Evolutionary conservation across 2,888 invertebrate species (phyloP), one percentile per base, ranked within the genome.

Genomic region (Cheilosia pagana): DNA sequence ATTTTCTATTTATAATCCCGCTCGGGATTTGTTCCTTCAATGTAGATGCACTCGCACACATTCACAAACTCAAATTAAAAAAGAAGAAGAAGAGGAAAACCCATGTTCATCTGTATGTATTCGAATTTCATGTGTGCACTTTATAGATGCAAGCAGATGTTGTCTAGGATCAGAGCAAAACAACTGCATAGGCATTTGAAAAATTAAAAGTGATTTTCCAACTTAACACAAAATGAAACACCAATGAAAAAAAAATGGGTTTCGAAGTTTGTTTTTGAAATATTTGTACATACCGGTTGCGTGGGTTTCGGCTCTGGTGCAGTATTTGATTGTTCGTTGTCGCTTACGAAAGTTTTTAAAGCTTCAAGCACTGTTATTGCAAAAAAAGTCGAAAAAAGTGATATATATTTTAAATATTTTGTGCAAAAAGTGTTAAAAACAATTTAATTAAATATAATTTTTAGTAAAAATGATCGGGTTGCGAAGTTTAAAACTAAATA

Each of bases 171-270:
- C 71, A 81, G 55, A 65, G 50, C 45, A 81, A 59, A 71, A 68
- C 85, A 76, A 85, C 65, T 76, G 85, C 67, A 85, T 57, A 81
- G 81, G 85, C 81, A 85, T 85, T 78, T 68, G 50, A 48, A 48
- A 62, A 70, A 50, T 28, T 10, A 59, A 81, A 74, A 70, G 63
- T 65, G 62, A 67, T 74, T 72, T 63, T 74, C 63, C 57, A 57
- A 25, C 65, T 45, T 52, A 45, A 63, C 23, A 55, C 28, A 35
- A 53, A 25, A 63, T 35, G 59, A 45, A 14, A 57, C 41, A 21
- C 53, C 1, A 28, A 28, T 1, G 3, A 35, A 35, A 35, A 65
- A 25, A 63, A 43, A 82, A 41, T 31, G 10, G 25, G 23, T 48
- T 60, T 28, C 14, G 59, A 83, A 83, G 74, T 52, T 77, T 59